phyloP scores from a whole-genome alignment of 2,113 vertebrate species.

The Odontophorus gujanensis region DNA sequence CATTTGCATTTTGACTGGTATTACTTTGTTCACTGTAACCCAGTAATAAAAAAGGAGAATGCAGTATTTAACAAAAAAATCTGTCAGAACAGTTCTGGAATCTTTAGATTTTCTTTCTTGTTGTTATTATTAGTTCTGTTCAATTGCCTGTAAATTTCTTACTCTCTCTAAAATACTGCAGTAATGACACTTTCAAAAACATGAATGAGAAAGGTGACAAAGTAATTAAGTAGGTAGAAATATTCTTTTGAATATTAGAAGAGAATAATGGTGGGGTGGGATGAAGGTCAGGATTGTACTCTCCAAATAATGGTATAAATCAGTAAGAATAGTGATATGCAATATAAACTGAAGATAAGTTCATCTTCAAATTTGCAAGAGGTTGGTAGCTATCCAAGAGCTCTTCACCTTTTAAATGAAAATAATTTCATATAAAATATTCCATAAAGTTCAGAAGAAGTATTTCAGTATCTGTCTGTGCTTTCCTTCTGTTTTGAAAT shows the following conservation, averaged over 20 bases:
- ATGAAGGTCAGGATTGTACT: background rate
- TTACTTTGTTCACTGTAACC: background rate
- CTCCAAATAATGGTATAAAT: background rate
- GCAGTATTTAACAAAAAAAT: background rate
- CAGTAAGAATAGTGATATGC: background rate
- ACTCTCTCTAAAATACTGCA: background rate
- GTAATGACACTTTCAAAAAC: background rate
- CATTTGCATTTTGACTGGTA: background rate
- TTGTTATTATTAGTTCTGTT: background rate
- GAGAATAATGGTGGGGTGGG: background rate
- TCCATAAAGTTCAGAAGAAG: background rate
- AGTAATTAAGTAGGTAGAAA: slow-evolving; percentile 14
- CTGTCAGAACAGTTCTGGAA: background rate
- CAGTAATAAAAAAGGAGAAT: background rate
- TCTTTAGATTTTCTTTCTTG: background rate
- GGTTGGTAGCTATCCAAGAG: background rate
- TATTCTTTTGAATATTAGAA: background rate
- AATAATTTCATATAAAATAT: background rate
- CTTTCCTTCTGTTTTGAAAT: background rate
- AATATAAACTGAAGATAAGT: background rate
- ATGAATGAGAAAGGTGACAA: background rate
- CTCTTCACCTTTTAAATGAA: background rate
- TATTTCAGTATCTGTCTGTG: background rate
- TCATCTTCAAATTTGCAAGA: background rate
- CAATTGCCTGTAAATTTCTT: background rate